phyloP scores from a whole-genome alignment of 2,888 invertebrate genomes.

The Bombylius major region DNA sequence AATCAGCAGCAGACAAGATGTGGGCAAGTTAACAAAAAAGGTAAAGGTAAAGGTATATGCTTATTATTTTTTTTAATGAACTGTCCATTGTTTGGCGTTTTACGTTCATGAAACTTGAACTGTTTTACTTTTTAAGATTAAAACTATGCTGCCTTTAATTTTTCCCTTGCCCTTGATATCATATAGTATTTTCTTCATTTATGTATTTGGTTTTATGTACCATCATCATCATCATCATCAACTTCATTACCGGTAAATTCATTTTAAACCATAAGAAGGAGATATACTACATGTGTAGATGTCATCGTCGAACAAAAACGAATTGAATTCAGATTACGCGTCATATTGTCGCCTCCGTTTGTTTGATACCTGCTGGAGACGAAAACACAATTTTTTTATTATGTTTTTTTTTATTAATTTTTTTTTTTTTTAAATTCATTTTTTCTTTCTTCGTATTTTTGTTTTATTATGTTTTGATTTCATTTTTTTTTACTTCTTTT shows the following conservation, averaged over 20 bases:
- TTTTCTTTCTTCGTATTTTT: neutral
- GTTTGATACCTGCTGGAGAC: slow-evolving; percentile 15
- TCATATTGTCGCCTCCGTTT: slow-evolving; percentile 22
- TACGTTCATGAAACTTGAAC: neutral
- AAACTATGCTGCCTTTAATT: too few species aligned
- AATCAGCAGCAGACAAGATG: too few species aligned
- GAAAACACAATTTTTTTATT: slow-evolving; percentile 3
- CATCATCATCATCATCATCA: too few species aligned
- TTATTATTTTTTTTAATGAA: slow-evolving; percentile 5
- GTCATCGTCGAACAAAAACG: slow-evolving; percentile 15
- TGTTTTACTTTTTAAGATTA: neutral
- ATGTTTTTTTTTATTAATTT: neutral
- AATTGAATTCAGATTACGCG: slow-evolving; percentile 22
- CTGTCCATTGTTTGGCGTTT: slow-evolving; percentile 7
- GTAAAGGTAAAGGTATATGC: neutral
- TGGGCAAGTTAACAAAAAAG: neutral
- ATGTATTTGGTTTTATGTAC: too few species aligned
- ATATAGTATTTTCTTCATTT: too few species aligned
- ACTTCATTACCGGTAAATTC: too few species aligned
- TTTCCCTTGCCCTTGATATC: too few species aligned
- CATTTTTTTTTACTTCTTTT: neutral
- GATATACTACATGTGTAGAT: slow-evolving; percentile 6
- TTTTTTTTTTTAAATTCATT: neutral
- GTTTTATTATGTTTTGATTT: neutral
- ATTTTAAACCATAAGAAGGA: too few species aligned